Percentiles rank a stretch among this genome's conserved stretches.
phyloP scores from a whole-genome alignment of 2,113 vertebrate species.

The Felis chaus region DNA sequence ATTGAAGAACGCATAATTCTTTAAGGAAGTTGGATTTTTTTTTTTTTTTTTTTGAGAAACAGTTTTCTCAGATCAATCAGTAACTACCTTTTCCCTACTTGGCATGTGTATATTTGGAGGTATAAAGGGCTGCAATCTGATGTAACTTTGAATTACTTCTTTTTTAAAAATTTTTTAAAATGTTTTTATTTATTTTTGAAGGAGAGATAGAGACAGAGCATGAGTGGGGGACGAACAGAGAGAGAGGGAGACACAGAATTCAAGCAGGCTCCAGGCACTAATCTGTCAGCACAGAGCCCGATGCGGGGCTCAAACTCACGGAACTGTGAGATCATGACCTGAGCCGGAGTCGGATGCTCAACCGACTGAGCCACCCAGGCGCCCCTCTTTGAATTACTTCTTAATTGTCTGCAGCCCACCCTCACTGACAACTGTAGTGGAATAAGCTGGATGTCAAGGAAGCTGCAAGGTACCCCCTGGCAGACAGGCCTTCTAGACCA shows the following conservation, averaged over 20 bases:
- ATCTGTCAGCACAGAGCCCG: no score
- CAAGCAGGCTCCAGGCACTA: no score
- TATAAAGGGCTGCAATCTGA: neutral
- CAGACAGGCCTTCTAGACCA: neutral
- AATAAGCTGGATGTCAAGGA: neutral
- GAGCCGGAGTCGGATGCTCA: no score
- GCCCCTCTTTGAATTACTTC: neutral
- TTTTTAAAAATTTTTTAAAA: neutral
- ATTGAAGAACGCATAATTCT: conserved; percentile 1
- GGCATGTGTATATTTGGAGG: neutral
- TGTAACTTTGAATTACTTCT: neutral
- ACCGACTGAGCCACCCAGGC: no score
- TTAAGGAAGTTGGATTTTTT: neutral
- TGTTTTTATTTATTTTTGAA: no score
- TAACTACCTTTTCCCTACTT: neutral
- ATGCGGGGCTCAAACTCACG: no score
- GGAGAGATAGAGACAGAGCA: no score
- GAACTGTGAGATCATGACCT: no score
- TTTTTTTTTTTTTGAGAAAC: neutral
- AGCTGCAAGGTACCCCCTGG: neutral
- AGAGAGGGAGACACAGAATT: no score
- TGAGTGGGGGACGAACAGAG: no score
- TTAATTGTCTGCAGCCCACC: neutral
- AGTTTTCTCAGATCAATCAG: neutral
- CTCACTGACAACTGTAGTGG: neutral